Evolutionary conservation across 1,140 invertebrate genomes (phyloP), one percentile per base, ranked within the genome.

Genomic region (Leguminivora glycinivorella): DNA sequence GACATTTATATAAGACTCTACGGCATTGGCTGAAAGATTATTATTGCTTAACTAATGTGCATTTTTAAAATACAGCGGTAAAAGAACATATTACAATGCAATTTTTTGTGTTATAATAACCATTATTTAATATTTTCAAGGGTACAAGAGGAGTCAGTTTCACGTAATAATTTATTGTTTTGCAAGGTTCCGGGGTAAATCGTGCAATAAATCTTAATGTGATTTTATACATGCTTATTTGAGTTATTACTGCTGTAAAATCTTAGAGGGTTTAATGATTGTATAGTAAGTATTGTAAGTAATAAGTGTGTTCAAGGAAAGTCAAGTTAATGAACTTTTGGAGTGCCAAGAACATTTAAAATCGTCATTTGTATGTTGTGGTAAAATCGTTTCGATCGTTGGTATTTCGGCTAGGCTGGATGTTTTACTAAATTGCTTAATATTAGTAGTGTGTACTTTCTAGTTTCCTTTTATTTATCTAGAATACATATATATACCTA

Each of bases 41-140:
- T 43, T n/a, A 9, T 17, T 17, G 40, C 40, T 43, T 43, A 43
- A 43, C n/a, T 3, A 4, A 17, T n/a, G 4, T 43, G 40, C 40
- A 43, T 43, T 17, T 43, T 1, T 5, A 6, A 43, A n/a, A n/a
- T 43, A 17, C 14, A 9, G 4, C 12, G 34, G 6, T 38, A 4
- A 7, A 43, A 43, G 14, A 43, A 17, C 3, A 43, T 43, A 17
- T 43, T 43, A 43, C 40, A 43, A 22, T 52, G 17, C 47, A 52
- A 17, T 52, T 52, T 19, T 22, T 22, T 19, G 47, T 52, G 14
- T 19, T 52, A 52, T 52, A 52, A 52, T 52, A 19, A 52, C 5
- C 17, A 47, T 47, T 47, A 19, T 47, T 47, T 52, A 52, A 52
- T 52, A 1, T 52, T 52, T 52, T 52, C 47, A 52, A 52, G 47